Conservation (phyloP, 2,888 invertebrate genomes). For the Cheilosia vulpina region DNA sequence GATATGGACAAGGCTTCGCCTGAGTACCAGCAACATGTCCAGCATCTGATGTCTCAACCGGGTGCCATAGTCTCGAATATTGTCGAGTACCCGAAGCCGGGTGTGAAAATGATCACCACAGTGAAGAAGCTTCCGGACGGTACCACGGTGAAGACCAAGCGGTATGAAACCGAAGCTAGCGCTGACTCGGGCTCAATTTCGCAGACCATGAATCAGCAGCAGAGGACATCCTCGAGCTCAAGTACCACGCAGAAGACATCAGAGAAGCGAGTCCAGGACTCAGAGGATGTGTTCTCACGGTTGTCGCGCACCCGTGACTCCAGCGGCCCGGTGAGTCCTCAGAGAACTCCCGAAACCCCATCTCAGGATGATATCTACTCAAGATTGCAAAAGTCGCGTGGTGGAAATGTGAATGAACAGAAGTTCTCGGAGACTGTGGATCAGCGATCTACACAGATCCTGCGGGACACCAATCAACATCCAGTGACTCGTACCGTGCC, state of each 20-base stretch:
- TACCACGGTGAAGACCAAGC: constrained; percentile 88
- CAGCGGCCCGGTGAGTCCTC: constrained; percentile 34
- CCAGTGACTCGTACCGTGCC: constrained; percentile 36
- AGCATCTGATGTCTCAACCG: constrained; percentile 80
- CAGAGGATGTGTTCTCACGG: constrained; percentile 75
- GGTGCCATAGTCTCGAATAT: constrained; percentile 86
- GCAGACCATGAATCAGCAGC: constrained; percentile 69
- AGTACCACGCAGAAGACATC: constrained; percentile 64
- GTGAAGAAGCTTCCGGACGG: constrained; percentile 88
- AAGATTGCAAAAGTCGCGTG: constrained; percentile 50
- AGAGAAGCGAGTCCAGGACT: constrained; percentile 65
- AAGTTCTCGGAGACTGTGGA: constrained; percentile 61
- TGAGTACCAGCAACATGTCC: constrained; percentile 82
- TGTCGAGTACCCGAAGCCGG: constrained; percentile 87
- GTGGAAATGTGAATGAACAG: constrained; percentile 27
- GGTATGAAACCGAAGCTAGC: constrained; percentile 85
- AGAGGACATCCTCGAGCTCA: constrained; percentile 63
- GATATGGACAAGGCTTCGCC: constrained; percentile 82
- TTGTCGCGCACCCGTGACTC: constrained; percentile 67
- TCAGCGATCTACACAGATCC: constrained; percentile 67
- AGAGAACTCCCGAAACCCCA: constrained; percentile 42
- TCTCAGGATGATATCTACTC: constrained; percentile 38
- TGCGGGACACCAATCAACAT: constrained; percentile 40
- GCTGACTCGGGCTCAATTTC: constrained; percentile 60
- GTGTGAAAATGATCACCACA: constrained; percentile 88